These are phyloP conservation scores for Sinopyrophorus schimmeli DNA, from an alignment of 2,888 invertebrate genomes.

Conservation along the genomic window DNA sequence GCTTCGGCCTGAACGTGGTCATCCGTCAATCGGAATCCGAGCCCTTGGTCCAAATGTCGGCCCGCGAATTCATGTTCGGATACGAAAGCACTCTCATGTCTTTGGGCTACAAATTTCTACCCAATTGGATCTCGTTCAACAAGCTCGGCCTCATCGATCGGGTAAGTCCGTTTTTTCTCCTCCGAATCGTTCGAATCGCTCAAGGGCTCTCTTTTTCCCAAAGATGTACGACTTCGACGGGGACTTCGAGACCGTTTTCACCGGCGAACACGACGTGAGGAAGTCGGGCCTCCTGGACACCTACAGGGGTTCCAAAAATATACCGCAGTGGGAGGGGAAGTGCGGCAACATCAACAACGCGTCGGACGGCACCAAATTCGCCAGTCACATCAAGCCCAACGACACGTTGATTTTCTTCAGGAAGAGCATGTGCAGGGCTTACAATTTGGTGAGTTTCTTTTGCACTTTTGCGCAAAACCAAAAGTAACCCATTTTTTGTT, in stretches of 20 bases:
- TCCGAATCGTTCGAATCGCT: background rate
- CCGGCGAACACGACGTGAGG: constrained; percentile 66
- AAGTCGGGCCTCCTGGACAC: constrained; percentile 74
- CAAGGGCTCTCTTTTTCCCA: background rate
- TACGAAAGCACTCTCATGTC: constrained; percentile 81
- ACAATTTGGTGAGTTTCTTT: constrained; percentile 66
- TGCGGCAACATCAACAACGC: constrained; percentile 77
- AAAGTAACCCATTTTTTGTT: constrained; percentile 27
- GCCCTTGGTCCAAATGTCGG: constrained; percentile 79
- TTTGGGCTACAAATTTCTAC: constrained; percentile 79
- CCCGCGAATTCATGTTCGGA: constrained; percentile 87
- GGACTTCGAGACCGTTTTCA: constrained; percentile 78
- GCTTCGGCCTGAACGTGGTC: constrained; percentile 71
- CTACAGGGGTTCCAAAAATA: constrained; percentile 70
- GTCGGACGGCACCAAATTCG: constrained; percentile 86
- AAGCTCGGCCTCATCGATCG: constrained; percentile 87
- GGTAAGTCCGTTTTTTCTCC: constrained; percentile 62
- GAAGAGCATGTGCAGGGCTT: constrained; percentile 84
- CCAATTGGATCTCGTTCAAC: constrained; percentile 84
- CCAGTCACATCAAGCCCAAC: constrained; percentile 68
- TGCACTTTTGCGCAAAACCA: background rate
- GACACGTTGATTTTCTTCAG: constrained; percentile 76
- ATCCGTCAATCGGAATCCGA: constrained; percentile 68
- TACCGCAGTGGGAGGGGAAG: constrained; percentile 78
- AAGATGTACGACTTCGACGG: constrained; percentile 86